Base-by-base conservation (phyloP, 2,888 invertebrate species). In the Trileptium ribeirensis region DNA sequence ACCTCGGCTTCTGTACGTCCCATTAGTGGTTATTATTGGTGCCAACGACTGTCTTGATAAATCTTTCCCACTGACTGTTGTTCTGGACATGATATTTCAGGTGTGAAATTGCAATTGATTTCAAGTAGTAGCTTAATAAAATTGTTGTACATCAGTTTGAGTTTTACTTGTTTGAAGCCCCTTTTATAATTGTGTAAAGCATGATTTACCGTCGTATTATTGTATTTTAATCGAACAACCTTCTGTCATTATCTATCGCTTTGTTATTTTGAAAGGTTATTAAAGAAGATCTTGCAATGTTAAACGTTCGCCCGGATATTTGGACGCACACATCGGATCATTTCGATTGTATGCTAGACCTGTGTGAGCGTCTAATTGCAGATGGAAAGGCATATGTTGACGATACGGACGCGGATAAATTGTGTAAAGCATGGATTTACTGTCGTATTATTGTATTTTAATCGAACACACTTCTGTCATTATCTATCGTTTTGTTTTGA, bases 311-410 rank as follows among this genome's bases (percentile, higher is more conserved):
- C 87, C 95, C 96, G 0, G 96, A 99, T 89, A 88, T 92, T 78
- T 97, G 95, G 89, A 95, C 97, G 0, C 95, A 96, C 89, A 97
- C 98, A 0, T 99, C 98, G 0, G 94, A 98, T 89, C 94, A 97
- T 90, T 99, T 99, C 89, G 97, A 98, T 87, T 89, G 93, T 82
- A 94, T 99, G 93, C 88, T 96, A 82, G 91, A 92, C 29, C 93
- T 93, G 87, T 98, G 98, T 88, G 95, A 95, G 87, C 92, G 93
- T 88, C 90, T 99, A 85, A 91, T 99, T 67, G 93, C 92, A 85
- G 93, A 94, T 67, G 93, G 94, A n/a, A 94, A 94, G 86, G 98
- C 98, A 0, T 99, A 95, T 88, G 96, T 95, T 0, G 99, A 99
- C 88, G 94, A 99, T 89, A 99, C 99, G 0, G 95, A 95, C 1